Evolutionary conservation across 2,113 vertebrate species (phyloP), one percentile per base, ranked within the genome.

Genomic region (Ursus arctos): DNA sequence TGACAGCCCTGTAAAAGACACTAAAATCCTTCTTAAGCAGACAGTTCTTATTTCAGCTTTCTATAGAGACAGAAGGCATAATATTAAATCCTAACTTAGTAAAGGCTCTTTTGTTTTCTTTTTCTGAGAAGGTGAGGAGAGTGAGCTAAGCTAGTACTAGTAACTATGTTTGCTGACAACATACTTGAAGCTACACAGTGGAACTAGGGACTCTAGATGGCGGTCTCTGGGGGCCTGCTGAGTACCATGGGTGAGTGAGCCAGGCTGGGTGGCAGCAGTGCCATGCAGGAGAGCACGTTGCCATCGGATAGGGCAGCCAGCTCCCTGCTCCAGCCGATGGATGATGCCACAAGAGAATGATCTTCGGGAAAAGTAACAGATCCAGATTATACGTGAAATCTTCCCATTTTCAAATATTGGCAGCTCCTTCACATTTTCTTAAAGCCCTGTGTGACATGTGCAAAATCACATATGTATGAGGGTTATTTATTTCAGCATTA

Each of bases 11-110:
- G 40, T 59, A 82, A 87, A 94, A 92, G 93, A 93, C 40, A 82
- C 55, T 59, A n/a, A 61, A 85, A 76, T 71, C 49, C 59, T 96
- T 63, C 72, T 96, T 74, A 96, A 96, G 94, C 9, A 94, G 83
- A 76, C 67, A 90, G 14, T 92, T 57, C 26, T 84, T 65, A 49
- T 84, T 95, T 82, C 87, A 88, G 43, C 36, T 80, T 92, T 87
- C 61, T 97, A 22, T 65, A 71, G 47, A 59, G 28, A 63, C 36
- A 80, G 55, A 86, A 91, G 77, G 69, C 22, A 67, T 61, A 74
- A 67, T 22, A 79, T 79, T 80, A 69, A 94, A 83, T 95, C 86
- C 61, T 89, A 76, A 91, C 11, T 83, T 88, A 90, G 71, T 87
- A 61, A 80, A 80, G 22, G 0, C 53, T 26, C 14, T 59, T 18